These are phyloP conservation scores for Eilema caniola DNA, from an alignment of 2,888 invertebrate species.

Conservation along the genomic window DNA sequence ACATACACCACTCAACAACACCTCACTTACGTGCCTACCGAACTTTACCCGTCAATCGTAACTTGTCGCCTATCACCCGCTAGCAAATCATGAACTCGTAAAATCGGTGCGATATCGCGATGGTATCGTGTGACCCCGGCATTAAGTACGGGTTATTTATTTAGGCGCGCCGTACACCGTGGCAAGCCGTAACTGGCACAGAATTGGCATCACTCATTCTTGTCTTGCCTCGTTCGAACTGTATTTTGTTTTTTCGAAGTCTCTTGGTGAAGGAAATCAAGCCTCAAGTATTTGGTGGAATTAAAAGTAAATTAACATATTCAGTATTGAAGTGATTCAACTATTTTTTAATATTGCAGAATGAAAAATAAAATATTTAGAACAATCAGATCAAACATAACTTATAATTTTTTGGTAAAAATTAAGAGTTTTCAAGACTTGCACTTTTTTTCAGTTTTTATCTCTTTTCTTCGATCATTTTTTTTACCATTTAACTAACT, in stretches of 20 bases:
- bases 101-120: slow-evolving; percentile 56
- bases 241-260: slow-evolving; percentile 34
- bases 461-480: no score
- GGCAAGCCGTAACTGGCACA: slow-evolving; percentile 65
- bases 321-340: not conserved
- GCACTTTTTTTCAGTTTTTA: no score
- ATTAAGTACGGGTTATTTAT: slow-evolving; percentile 85
- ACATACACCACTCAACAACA: slow-evolving; percentile 21
- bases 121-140: slow-evolving; percentile 71
- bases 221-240: slow-evolving; percentile 49
- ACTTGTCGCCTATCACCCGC: slow-evolving; percentile 49
- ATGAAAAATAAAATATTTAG: no score
- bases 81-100: slow-evolving; percentile 75
- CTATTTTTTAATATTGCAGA: no score
- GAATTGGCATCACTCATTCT: slow-evolving; percentile 57
- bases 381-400: no score
- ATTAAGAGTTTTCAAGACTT: not conserved
- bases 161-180: slow-evolving; percentile 72
- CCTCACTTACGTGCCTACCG: slow-evolving; percentile 25
- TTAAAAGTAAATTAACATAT: not conserved
- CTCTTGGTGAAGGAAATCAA: slow-evolving; percentile 28
- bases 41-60: slow-evolving; percentile 49
- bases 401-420: no score
- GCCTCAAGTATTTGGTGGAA: slow-evolving; percentile 8
- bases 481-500: no score